Evolutionary conservation across 2,888 invertebrate genomes (phyloP).

Genomic region (Sarcophaga carnaria): DNA sequence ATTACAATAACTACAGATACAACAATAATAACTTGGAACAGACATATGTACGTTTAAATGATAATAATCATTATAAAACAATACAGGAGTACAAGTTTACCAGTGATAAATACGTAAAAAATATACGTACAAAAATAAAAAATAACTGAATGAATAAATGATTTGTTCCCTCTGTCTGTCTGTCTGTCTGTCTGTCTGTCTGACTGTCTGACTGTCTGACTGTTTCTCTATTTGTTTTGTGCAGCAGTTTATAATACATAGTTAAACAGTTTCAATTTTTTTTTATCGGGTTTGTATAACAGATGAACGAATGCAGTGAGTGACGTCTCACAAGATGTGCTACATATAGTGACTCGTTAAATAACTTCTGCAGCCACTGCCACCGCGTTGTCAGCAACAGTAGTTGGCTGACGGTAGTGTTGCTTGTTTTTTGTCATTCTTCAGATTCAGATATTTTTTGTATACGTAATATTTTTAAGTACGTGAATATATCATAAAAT

Average conservation of each 20-base stretch:
- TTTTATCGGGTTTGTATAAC: slow-evolving; percentile 23
- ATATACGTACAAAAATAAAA: slow-evolving; percentile 62
- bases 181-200: slow-evolving; percentile 1
- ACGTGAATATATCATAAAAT: slow-evolving; percentile 64
- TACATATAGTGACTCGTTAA: slow-evolving; percentile 51
- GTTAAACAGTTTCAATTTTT: slow-evolving; percentile 30
- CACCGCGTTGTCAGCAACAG: slow-evolving; percentile 31
- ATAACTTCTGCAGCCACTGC: slow-evolving; percentile 4
- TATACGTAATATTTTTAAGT: slow-evolving; percentile 50
- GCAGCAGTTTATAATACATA: slow-evolving; percentile 16
- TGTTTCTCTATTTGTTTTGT: not conserved
- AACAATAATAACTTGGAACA: slow-evolving; percentile 4
- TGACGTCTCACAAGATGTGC: slow-evolving; percentile 46
- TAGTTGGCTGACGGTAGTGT: slow-evolving; percentile 20
- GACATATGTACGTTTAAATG: slow-evolving; percentile 75
- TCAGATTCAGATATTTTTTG: slow-evolving; percentile 13
- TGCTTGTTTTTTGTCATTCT: not conserved
- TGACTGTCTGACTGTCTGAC: not conserved
- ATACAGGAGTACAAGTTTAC: slow-evolving; percentile 62
- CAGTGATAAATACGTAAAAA: slow-evolving; percentile 72
- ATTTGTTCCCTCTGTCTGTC: not conserved
- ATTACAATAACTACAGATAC: slow-evolving; percentile 37
- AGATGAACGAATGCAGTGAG: slow-evolving; percentile 41
- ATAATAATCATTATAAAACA: slow-evolving; percentile 77
- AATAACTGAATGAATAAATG: slow-evolving; percentile 73